These are phyloP conservation scores for Euzetes globulus DNA, from an alignment of 2,888 invertebrate species.

Conservation along the genomic window DNA sequence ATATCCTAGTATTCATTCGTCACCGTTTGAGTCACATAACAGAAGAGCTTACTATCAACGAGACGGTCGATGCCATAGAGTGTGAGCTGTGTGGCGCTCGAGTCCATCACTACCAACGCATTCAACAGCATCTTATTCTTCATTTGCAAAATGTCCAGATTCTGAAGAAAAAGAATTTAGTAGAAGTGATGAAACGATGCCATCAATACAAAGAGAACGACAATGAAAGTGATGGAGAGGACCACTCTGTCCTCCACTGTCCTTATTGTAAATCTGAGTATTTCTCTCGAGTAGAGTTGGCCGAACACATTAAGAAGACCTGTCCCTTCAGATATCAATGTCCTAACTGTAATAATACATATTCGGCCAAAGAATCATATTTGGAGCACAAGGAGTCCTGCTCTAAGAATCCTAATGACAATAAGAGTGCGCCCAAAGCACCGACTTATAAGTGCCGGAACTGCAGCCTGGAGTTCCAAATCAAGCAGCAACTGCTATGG, in stretches of 20 bases:
- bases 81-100: conserved; percentile 30
- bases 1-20: conserved; percentile 25
- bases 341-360: conserved; percentile 27
- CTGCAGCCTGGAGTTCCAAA: conserved; percentile 29
- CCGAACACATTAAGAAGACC: conserved; percentile 27
- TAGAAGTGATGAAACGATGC: not conserved
- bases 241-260: conserved; percentile 16
- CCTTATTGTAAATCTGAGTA: conserved; percentile 32
- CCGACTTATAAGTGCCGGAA: conserved; percentile 20
- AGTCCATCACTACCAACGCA: conserved; percentile 26
- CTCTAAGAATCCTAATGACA: not conserved
- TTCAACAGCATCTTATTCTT: conserved; percentile 29
- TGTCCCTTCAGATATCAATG: conserved; percentile 32
- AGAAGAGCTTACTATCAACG: conserved; percentile 11
- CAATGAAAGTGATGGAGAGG: conserved; percentile 19
- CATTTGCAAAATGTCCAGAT: conserved; percentile 28
- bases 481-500: conserved; percentile 30
- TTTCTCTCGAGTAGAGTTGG: conserved; percentile 3
- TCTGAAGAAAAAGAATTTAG: not conserved
- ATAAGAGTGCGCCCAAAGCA: not conserved
- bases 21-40: conserved; percentile 33
- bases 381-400: conserved; percentile 25
- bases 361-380: conserved; percentile 12
- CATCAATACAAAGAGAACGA: not conserved
- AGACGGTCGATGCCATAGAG: not conserved